Evolutionary conservation across 2,113 vertebrate species (phyloP), one percentile per base, ranked within the genome.

Genomic region (Sterrhoptilus dennistouni): DNA sequence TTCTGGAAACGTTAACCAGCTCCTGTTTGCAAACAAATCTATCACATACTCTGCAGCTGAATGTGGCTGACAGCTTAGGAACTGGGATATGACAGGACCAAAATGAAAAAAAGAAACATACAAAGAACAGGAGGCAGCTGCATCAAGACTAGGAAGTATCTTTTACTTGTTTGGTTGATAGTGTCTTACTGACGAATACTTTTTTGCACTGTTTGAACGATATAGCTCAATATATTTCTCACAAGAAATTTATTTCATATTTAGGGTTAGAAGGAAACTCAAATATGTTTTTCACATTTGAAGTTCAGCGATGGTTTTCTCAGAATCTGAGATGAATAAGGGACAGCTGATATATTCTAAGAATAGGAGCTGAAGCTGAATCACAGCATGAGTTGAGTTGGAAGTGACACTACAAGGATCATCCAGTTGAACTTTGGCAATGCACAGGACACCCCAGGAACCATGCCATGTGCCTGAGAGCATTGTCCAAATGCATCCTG

Each of bases 1-100:
- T 95, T 93, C 61, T 91, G 81, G 71, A 91, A 94, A 87, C 9
- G 1, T 79, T 96, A 94, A 60, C 38, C 47, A 71, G 60, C 31
- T 87, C 17, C 17, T 91, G 45, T 94, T 91, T 90, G 85, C 53
- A 87, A 76, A 79, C 65, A 85, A 76, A 91, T 93, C 40, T 71
- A 14, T 76, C 82, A n/a, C 24, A 18, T 72, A 11, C 19, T 63
- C 35, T 24, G 44, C 44, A 89, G 61, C 60, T 87, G 42, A 95
- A 54, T 50, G 42, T 17, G 59, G 54, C 50, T 92, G 80, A 66
- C 36, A 81, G 42, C 38, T 87, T 59, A 78, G n/a, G 38, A 66
- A 71, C 8, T 47, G 33, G 78, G 17, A 56, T 82, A 5, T 75
- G 52, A 47, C 25, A 74, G 23, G 14, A 38, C 24, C 52, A 19